A percentile compares a stretch with the other conserved stretches of the same genome.
Conservation (phyloP, 2,113 vertebrate species). For the Cephalopterus ornatus region DNA sequence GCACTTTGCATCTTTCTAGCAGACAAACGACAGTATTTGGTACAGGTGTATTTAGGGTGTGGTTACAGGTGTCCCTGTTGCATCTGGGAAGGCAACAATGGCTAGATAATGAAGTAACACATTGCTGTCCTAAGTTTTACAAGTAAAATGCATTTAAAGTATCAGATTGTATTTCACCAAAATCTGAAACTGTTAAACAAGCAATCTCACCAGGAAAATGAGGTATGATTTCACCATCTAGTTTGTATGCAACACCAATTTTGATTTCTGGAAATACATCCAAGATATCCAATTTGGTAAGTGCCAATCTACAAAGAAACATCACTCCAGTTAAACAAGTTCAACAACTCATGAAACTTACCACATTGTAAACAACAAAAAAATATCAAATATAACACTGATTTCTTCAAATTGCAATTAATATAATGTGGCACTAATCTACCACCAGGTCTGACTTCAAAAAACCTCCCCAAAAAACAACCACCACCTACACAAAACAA, state of each 20-base stretch:
- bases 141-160: neutral
- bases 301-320: conserved; percentile 82
- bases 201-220: conserved; percentile 91
- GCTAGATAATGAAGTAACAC: neutral
- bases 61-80: neutral
- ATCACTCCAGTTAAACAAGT: neutral
- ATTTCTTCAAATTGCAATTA: neutral
- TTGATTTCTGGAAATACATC: conserved; percentile 92
- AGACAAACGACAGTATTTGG: neutral
- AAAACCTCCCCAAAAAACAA: neutral
- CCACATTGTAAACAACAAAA: neutral
- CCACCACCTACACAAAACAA: neutral
- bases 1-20: neutral
- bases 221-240: conserved; percentile 89
- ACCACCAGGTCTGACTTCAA: neutral
- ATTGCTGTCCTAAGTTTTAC: neutral
- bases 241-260: conserved; percentile 91
- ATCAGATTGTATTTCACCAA: neutral
- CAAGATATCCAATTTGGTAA: conserved; percentile 98
- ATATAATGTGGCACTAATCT: neutral
- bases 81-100: neutral
- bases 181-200: neutral
- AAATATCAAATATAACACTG: neutral
- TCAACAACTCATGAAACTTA: neutral
- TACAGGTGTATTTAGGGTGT: neutral